phyloP scores from a whole-genome alignment of 2,797 vertebrate genomes.

The Myotis daubentonii region DNA sequence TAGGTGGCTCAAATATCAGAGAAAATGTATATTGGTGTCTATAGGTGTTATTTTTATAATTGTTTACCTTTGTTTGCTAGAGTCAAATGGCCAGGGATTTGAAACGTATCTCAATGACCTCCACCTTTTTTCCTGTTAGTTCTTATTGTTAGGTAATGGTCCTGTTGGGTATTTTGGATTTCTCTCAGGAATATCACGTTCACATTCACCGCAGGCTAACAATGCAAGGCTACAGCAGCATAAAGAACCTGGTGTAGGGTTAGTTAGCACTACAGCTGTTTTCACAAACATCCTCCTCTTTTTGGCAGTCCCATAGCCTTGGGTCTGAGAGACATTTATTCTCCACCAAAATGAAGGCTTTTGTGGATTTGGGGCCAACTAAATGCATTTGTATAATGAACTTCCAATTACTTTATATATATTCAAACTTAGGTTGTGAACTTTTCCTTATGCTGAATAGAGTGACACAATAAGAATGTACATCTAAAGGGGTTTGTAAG shows the following conservation, averaged over 20 bases:
- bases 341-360: background rate
- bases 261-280: background rate
- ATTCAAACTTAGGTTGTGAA: too few species aligned
- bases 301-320: background rate
- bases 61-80: conserved; percentile 51
- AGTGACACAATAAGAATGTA: background rate
- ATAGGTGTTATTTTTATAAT: conserved; percentile 27
- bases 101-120: conserved; percentile 45
- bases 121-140: conserved; percentile 61
- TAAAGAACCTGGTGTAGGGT: background rate
- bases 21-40: background rate
- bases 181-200: conserved; percentile 75
- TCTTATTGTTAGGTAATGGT: conserved; percentile 66
- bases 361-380: background rate
- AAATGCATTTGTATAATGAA: background rate
- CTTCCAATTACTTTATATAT: too few species aligned
- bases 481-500: background rate
- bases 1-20: background rate
- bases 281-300: background rate
- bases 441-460: background rate
- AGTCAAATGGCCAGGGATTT: conserved; percentile 44
- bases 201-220: conserved; percentile 34
- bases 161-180: conserved; percentile 58
- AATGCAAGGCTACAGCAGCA: background rate
- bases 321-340: background rate